phyloP scores from a whole-genome alignment of 2,888 invertebrate species.

The Ochropacha duplaris region DNA sequence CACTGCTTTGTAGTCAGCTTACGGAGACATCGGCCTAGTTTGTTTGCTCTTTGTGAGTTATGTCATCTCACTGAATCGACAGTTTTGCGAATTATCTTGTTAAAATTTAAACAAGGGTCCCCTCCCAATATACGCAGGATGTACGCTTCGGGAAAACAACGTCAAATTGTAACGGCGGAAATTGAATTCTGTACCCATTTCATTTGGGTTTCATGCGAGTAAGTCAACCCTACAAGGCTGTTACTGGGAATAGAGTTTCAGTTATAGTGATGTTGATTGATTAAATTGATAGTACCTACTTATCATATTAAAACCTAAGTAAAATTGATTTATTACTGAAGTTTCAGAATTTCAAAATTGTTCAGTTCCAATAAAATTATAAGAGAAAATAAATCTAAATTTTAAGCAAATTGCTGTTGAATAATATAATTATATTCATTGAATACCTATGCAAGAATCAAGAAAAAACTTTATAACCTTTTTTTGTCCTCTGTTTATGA shows the following conservation, averaged over 20 bases:
- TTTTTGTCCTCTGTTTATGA: no score
- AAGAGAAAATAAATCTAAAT: no score
- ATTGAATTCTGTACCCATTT: constrained; percentile 41
- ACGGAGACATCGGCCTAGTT: constrained; percentile 10
- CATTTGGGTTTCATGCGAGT: constrained; percentile 13
- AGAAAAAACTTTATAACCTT: no score
- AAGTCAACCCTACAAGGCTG: constrained; percentile 21
- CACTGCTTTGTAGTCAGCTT: constrained; percentile 21
- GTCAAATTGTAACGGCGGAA: constrained; percentile 27
- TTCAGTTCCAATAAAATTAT: no score
- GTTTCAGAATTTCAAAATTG: no score
- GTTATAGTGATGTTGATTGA: neutral
- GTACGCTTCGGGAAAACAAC: constrained; percentile 27
- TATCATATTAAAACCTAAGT: no score
- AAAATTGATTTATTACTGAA: no score
- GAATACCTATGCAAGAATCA: no score
- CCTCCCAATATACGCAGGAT: constrained; percentile 14
- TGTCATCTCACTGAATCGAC: constrained; percentile 8
- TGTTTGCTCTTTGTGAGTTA: constrained; percentile 10
- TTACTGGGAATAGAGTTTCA: constrained; percentile 21
- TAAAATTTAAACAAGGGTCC: constrained; percentile 12
- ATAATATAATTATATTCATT: no score
- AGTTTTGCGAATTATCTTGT: constrained; percentile 13
- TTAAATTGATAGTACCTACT: no score
- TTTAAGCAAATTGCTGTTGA: no score